Conservation (phyloP, 2,888 invertebrate genomes). For the Orthonevra nobilis region DNA sequence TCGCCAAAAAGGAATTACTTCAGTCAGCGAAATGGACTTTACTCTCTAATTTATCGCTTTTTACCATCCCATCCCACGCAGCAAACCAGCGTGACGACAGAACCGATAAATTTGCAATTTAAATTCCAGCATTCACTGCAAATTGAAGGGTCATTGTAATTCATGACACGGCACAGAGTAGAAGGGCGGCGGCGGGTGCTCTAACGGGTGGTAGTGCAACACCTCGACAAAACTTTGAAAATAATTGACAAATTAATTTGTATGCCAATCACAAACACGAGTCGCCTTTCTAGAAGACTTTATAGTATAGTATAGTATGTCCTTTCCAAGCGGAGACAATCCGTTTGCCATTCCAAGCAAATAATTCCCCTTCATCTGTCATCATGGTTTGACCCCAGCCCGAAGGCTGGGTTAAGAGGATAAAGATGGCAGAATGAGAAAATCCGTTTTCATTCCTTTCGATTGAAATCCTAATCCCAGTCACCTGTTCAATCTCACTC, state of each 20-base stretch:
- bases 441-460: conserved; percentile 28
- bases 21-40: conserved; percentile 61
- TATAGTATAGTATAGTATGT: no score
- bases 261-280: conserved; percentile 69
- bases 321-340: conserved; percentile 51
- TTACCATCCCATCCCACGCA: conserved; percentile 8
- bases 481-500: conserved; percentile 69
- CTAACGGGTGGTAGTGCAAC: conserved; percentile 70
- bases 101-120: conserved; percentile 60
- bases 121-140: conserved; percentile 57
- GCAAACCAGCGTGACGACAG: background rate
- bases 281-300: conserved; percentile 8
- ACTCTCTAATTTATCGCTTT: conserved; percentile 63
- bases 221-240: conserved; percentile 68
- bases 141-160: conserved; percentile 69
- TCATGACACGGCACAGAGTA: conserved; percentile 62
- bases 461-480: conserved; percentile 62
- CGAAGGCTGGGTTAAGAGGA: conserved; percentile 15
- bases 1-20: conserved; percentile 42
- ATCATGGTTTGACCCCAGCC: conserved; percentile 34
- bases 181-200: conserved; percentile 69
- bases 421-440: background rate
- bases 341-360: conserved; percentile 59
- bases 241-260: conserved; percentile 71
- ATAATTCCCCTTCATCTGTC: conserved; percentile 61